These are phyloP conservation scores for Percopsis transmontana DNA, from an alignment of 2,113 vertebrate genomes.

Conservation along the genomic window DNA sequence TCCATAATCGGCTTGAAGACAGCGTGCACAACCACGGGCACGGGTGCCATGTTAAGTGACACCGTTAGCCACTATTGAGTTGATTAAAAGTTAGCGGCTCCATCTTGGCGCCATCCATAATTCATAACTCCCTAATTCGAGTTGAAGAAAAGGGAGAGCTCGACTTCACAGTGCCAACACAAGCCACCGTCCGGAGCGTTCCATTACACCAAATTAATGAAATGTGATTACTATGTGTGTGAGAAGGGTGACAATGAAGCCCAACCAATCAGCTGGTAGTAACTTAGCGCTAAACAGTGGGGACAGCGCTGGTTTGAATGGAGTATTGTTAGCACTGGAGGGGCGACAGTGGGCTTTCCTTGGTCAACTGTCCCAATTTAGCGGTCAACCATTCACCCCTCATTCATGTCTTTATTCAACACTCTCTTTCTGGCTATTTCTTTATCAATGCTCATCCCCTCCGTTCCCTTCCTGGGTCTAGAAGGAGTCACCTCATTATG, in stretches of 20 bases:
- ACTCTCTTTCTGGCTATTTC: background rate
- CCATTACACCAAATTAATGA: conserved; percentile 58
- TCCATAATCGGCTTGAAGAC: conserved; percentile 4
- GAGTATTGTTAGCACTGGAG: background rate
- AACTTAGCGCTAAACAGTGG: background rate
- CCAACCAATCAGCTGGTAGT: background rate
- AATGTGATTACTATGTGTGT: conserved; percentile 48
- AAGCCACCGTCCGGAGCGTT: conserved; percentile 46
- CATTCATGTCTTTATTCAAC: background rate
- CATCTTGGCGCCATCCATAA: conserved; percentile 52
- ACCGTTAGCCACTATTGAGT: conserved; percentile 17
- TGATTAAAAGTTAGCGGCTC: conserved; percentile 60
- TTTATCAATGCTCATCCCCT: background rate
- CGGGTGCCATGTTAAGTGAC: background rate
- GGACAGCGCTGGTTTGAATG: conserved; percentile 9
- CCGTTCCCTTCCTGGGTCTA: conserved; percentile 2
- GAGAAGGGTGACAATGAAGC: too few species aligned
- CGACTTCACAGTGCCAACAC: conserved; percentile 46
- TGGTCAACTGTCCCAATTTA: background rate
- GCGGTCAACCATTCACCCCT: background rate
- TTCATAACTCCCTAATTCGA: conserved; percentile 60
- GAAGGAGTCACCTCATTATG: conserved; percentile 35
- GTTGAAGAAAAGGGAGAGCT: conserved; percentile 22
- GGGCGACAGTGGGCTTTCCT: background rate
- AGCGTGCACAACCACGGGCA: conserved; percentile 1